A percentile compares a stretch with the other conserved stretches of the same genome.
Evolutionary conservation across 1,140 invertebrate species (phyloP).

Genomic region (Gryon sp.): DNA sequence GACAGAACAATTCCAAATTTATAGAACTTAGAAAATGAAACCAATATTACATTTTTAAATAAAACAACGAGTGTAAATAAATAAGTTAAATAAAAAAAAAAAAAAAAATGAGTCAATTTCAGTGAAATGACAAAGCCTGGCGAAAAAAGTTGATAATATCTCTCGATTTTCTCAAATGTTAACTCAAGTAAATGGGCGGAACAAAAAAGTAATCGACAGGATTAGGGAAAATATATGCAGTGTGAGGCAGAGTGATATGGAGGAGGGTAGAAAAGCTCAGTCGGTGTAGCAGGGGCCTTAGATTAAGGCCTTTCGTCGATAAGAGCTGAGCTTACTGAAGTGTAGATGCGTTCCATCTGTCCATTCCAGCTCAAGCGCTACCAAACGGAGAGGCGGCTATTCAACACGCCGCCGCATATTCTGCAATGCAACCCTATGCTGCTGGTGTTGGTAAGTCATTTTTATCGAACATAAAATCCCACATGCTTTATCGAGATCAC

Average conservation of each 20-base stretch:
- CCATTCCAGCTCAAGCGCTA: conserved; percentile 92
- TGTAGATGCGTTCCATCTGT: conserved; percentile 85
- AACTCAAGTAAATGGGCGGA: conserved; percentile 1
- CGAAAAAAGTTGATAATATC: conserved; percentile 1
- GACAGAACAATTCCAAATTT: too few species aligned
- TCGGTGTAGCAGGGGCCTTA: conserved; percentile 71
- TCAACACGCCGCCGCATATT: conserved; percentile 89
- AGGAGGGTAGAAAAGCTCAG: not conserved
- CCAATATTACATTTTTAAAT: too few species aligned
- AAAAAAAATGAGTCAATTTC: not conserved
- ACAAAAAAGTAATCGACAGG: conserved; percentile 33
- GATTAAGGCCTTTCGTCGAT: conserved; percentile 71
- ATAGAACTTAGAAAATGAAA: too few species aligned
- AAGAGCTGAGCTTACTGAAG: conserved; percentile 81
- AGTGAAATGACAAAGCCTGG: not conserved
- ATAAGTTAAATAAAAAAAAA: too few species aligned
- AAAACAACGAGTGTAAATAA: too few species aligned
- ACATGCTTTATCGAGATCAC: conserved; percentile 59
- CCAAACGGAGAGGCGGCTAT: conserved; percentile 92
- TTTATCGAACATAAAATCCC: conserved; percentile 60
- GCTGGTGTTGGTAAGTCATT: conserved; percentile 90
- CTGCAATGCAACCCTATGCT: conserved; percentile 94
- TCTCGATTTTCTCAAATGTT: conserved; percentile 13
- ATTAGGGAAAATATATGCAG: conserved; percentile 46
- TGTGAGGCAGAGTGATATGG: not conserved